Base-by-base conservation (phyloP, 2,888 invertebrate genomes). In the Leucophenga maculata region DNA sequence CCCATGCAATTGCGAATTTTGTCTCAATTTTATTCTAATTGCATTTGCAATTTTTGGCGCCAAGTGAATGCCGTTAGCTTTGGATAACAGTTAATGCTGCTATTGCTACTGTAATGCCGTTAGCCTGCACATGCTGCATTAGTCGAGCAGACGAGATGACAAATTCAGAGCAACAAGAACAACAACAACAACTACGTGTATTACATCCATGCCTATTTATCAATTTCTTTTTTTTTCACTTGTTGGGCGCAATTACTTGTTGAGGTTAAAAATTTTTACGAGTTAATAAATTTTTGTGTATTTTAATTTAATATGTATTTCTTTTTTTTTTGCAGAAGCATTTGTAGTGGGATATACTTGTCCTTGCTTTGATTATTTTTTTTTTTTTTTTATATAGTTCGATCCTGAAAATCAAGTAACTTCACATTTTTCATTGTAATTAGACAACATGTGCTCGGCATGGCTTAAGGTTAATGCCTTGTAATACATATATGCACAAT, bases 181-280 rank as follows among this genome's bases (percentile, higher is more conserved):
- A 16, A 46, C 44, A 46, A 46, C 44, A 18, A 44, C 46, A 46
- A 11, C 18, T 4, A n/a, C 16, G 6, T 4, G 13, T 16, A 8
- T 50, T 50, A 50, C 50, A 46, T 46, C 13, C 6, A 14, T 46
- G 46, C 46, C 4, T 26, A 26, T 26, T 1, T 32, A 32, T 32
- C 9, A 6, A 8, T 22, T 57, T 14, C 26, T 13, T 60, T 39
- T 18, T 68, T 70, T 64, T 65, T 11, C 16, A 54, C 26, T 44
- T 71, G 32, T 16, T 65, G 16, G 16, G 11, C 2, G 32, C 52
- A 64, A 46, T 64, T n/a, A 22, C 22, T 60, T 64, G 74, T 78
- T 82, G 79, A 79, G 79, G 80, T 80, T 82, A 82, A 71, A 82
- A 71, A 71, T 31, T 71, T 13, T 14, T 8, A 60, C 2, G 48